A percentile compares a stretch with the other conserved stretches of the same genome.
These are phyloP conservation scores for Coregonus suidteri DNA, from an alignment of 2,797 vertebrate genomes.

Conservation along the genomic window DNA sequence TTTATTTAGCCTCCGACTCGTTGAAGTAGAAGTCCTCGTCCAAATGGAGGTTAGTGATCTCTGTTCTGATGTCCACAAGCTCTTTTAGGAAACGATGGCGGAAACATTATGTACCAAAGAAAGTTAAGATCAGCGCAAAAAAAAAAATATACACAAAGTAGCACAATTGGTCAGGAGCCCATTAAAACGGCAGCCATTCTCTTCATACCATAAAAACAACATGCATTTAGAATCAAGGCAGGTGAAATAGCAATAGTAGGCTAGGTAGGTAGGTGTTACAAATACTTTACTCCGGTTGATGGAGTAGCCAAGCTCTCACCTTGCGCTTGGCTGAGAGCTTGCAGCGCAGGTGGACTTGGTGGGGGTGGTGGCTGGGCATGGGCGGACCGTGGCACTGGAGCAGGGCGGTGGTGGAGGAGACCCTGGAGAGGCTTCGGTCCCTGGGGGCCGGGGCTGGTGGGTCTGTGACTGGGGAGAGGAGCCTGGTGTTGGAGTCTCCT, in stretches of 20 bases:
- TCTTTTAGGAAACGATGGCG: neutral
- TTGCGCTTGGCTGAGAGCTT: constrained; percentile 93
- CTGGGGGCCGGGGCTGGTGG: constrained; percentile 37
- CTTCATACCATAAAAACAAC: neutral
- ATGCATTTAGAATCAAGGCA: neutral
- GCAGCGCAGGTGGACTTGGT: constrained; percentile 72
- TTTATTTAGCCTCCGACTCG: too few species aligned
- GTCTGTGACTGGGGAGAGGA: constrained; percentile 31
- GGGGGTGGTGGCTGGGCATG: constrained; percentile 56
- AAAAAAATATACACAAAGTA: too few species aligned
- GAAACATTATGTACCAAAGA: too few species aligned
- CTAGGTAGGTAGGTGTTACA: neutral
- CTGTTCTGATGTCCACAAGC: too few species aligned
- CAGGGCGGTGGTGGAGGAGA: constrained; percentile 51
- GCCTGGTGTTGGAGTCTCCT: constrained; percentile 16
- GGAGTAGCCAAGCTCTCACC: constrained; percentile 41
- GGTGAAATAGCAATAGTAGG: neutral
- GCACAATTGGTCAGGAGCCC: too few species aligned
- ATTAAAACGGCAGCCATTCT: too few species aligned
- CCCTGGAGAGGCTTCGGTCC: constrained; percentile 71
- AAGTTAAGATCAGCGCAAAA: too few species aligned
- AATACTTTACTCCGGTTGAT: neutral
- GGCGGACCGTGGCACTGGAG: constrained; percentile 41
- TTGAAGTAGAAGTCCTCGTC: too few species aligned
- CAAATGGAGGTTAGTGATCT: too few species aligned